phyloP scores from a whole-genome alignment of 1,140 invertebrate species.

The Lepidotrigona ventralis region DNA sequence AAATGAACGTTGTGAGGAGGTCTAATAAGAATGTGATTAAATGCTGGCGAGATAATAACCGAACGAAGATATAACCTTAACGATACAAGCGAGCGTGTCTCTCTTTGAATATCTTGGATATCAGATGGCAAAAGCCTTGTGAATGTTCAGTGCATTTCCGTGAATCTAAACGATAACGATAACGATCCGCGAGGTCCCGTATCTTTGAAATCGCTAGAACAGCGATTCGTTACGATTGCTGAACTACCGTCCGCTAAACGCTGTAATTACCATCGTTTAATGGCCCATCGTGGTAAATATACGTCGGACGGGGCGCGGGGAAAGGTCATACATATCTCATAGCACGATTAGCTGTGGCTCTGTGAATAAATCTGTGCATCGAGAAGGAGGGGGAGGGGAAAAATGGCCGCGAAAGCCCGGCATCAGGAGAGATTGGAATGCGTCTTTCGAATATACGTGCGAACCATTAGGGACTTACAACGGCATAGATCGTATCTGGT shows the following conservation, averaged over 20 bases:
- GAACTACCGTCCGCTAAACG: conserved; percentile 44
- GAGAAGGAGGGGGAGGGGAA: not conserved
- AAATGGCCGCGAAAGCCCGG: not conserved
- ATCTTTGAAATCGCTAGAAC: conserved; percentile 30
- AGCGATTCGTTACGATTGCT: conserved; percentile 42
- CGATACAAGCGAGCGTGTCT: conserved; percentile 1
- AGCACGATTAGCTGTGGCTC: conserved; percentile 10
- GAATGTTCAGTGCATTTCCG: conserved; percentile 4
- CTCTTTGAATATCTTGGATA: conserved; percentile 30
- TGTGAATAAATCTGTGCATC: conserved; percentile 19
- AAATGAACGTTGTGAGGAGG: conserved; percentile 28
- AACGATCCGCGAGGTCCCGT: not conserved
- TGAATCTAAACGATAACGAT: conserved; percentile 23
- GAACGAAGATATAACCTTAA: conserved; percentile 33
- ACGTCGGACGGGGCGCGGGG: conserved; percentile 15
- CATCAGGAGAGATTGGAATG: conserved; percentile 19
- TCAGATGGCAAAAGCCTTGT: conserved; percentile 1
- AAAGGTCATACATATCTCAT: conserved; percentile 45
- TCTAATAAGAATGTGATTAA: conserved; percentile 47
- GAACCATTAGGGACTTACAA: not conserved
- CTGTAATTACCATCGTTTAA: conserved; percentile 39
- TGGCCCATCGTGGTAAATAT: conserved; percentile 31
- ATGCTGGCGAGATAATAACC: conserved; percentile 21
- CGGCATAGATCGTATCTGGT: not conserved
- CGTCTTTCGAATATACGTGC: not conserved